Conservation (phyloP, 2,113 vertebrate genomes). For the Nannobrachium achirus region DNA sequence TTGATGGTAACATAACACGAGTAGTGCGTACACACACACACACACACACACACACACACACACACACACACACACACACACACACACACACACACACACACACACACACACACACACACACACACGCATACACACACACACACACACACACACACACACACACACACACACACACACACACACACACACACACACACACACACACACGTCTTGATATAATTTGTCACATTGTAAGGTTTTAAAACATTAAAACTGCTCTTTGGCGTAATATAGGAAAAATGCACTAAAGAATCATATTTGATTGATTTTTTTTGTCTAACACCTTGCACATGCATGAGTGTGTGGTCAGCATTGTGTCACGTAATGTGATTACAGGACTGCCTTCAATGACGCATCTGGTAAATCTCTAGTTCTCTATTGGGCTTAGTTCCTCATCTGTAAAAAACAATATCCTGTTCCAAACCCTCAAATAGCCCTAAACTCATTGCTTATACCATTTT, state of each 20-base stretch:
- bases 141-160: background rate
- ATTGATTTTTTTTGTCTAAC: too few species aligned
- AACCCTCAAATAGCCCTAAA: too few species aligned
- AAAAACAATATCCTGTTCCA: background rate
- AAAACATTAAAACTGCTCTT: too few species aligned
- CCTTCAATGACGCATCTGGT: constrained; percentile 10
- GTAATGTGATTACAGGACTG: background rate
- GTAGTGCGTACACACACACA: background rate
- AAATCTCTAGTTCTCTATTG: background rate
- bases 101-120: background rate
- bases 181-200: background rate
- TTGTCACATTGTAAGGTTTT: background rate
- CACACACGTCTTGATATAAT: background rate
- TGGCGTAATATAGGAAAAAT: too few species aligned
- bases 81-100: background rate
- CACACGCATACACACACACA: background rate
- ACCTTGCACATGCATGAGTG: background rate
- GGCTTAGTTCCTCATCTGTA: background rate
- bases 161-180: background rate
- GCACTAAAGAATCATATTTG: too few species aligned
- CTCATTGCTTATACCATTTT: background rate
- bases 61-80: background rate
- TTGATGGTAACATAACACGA: constrained; percentile 66
- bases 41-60: background rate
- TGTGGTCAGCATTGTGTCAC: background rate